Evolutionary conservation across 2,113 vertebrate genomes (phyloP).

Genomic region (Ophiodon elongatus): DNA sequence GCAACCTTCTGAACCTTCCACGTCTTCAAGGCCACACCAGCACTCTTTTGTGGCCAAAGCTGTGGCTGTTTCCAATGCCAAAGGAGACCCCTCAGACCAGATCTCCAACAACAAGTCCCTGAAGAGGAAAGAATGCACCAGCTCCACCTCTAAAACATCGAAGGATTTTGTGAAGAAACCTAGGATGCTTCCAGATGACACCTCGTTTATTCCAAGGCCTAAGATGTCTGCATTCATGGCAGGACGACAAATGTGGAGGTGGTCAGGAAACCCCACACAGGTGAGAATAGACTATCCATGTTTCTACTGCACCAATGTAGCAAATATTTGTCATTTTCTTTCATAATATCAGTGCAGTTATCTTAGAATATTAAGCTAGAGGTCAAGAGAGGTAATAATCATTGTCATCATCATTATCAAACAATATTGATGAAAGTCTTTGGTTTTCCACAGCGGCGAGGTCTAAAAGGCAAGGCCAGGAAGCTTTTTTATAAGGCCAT

Average conservation of each 20-base stretch:
- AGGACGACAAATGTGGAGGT: slow-evolving; percentile 94
- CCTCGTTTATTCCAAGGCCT: slow-evolving; percentile 84
- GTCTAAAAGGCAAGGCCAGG: slow-evolving; percentile 95
- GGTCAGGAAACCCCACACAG: slow-evolving; percentile 98
- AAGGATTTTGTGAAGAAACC: slow-evolving; percentile 93
- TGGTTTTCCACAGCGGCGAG: slow-evolving; percentile 88
- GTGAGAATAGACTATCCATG: slow-evolving; percentile 71
- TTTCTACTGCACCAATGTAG: neutral
- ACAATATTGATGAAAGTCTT: slow-evolving; percentile 34
- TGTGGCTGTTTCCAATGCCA: slow-evolving; percentile 82
- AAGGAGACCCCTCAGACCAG: slow-evolving; percentile 78
- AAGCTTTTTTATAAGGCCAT: slow-evolving; percentile 99
- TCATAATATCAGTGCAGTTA: slow-evolving; percentile 15
- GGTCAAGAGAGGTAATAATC: neutral
- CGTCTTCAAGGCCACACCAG: slow-evolving; percentile 80
- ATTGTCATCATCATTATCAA: neutral
- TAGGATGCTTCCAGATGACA: slow-evolving; percentile 90
- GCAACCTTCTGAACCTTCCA: slow-evolving; percentile 87
- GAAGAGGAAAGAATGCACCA: slow-evolving; percentile 90
- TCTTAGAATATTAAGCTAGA: neutral
- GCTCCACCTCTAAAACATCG: slow-evolving; percentile 83
- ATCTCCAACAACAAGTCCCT: slow-evolving; percentile 76
- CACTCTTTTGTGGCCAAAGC: slow-evolving; percentile 93
- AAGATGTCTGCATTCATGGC: slow-evolving; percentile 93
- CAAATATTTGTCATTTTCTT: neutral